Base-by-base conservation (phyloP, 2,888 invertebrate species). In the Helleia helle region DNA sequence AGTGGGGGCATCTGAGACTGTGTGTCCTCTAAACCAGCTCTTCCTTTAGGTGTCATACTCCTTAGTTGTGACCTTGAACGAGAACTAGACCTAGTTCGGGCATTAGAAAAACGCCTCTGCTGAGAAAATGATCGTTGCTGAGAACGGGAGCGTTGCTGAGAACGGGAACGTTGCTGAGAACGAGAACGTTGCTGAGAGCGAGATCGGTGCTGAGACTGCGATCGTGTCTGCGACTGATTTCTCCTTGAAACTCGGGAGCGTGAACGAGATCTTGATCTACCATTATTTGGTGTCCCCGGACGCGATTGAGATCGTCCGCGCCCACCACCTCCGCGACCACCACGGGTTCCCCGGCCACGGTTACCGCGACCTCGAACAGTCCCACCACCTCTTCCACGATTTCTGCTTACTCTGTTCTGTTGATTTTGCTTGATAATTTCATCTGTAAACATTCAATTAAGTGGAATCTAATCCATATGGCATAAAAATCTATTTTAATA, bases 391-490 rank as follows among this genome's bases (percentile, higher is more conserved):
- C 75, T 59, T 12, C 74, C 72, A 37, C 79, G 71, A 44, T 71
- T 62, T 54, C 81, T 54, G 48, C 70, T 75, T 1, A 58, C 64
- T 36, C 81, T 72, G 49, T 62, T 65, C 54, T 77, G 69, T 50
- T 70, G 63, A 47, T 60, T 62, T 51, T 76, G 71, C 54, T 73
- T 66, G 42, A 83, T 83, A 7, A 83, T 80, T 12, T 83, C 81
- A 62, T 83, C 81, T 83, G 54, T 44, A 53, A 46, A 5, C 28
- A 25, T n/a, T n/a, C n/a, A 9, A 17, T 4, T 24, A n/a, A n/a
- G n/a, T 5, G 3, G 15, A 1, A 22, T 22, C 13, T 6, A 31
- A 34, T 22, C n/a, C 31, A 42, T 40, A 40, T 31, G 31, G 30
- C 15, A 8, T 22, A 13, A 14, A 34, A 4, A 12, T 22, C 43